Base-by-base conservation (phyloP, 1,140 invertebrate genomes). In the Vanessa atalanta region DNA sequence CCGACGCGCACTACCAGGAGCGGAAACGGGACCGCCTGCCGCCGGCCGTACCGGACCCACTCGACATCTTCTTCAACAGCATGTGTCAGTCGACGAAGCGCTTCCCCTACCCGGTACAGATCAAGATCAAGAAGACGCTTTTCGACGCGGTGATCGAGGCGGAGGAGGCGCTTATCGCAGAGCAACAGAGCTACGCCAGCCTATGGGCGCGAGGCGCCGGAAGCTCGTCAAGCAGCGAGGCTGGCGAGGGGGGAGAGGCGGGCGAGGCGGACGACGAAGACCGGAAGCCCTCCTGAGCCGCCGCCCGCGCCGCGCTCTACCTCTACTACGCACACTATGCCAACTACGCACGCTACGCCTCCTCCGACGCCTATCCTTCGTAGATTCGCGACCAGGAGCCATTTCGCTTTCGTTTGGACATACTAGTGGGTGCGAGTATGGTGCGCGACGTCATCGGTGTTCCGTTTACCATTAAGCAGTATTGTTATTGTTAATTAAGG, bases 11-110 rank as follows among this genome's bases (percentile, higher is more conserved):
- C 50, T 72, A 78, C 14, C 73, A 48, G 51, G 78, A 78, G 69
- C 67, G 77, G 23, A 72, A 80, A 69, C 76, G 80, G 2, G 77
- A 76, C 51, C 75, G 73, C 55, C 76, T 77, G 61, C 80, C 78
- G 63, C 80, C 78, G 31, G 76, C 72, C 65, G 53, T 75, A 23
- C 84, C 87, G 14, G 90, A 91, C 76, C 85, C 91, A 37, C 81
- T 93, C 53, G 89, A 92, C 77, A 88, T 93, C 65, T 93, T 93
- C 82, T 93, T 93, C 83, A 88, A 89, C 80, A 83, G 89, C 82
- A 93, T 93, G 91, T 91, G 88, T 72, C 88, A 91, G 79, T 85
- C 89, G 20, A 91, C 89, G 31, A 91, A 91, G 79, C 81, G 89
- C n/a, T 82, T 93, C 26, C 89, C 91, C 9, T 90, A 85, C 71